Conservation (phyloP, 2,797 vertebrate species). For the Bradypus variegatus region DNA sequence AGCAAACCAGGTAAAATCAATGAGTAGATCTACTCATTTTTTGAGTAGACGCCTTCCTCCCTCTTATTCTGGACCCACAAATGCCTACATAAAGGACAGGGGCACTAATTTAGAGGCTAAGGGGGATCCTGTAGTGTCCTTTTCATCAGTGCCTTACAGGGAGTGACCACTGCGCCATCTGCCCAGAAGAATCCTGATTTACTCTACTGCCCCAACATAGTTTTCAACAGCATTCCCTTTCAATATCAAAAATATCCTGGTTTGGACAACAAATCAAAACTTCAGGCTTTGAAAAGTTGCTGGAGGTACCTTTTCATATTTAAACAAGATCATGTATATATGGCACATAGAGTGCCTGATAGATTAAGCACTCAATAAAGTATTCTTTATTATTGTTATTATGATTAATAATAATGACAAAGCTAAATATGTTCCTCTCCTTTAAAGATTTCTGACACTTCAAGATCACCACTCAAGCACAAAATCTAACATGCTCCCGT, state of each 20-base stretch:
- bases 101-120: neutral
- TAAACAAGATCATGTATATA: neutral
- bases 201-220: neutral
- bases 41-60: neutral
- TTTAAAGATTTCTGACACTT: neutral
- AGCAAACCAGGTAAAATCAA: neutral
- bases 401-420: neutral
- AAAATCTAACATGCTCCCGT: neutral
- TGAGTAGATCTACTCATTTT: neutral
- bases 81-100: neutral
- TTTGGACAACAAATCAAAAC: neutral
- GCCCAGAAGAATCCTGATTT: neutral
- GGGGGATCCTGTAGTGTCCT: neutral
- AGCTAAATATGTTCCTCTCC: neutral
- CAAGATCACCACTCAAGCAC: neutral
- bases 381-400: neutral
- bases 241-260: constrained; percentile 1
- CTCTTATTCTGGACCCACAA: neutral
- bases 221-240: neutral
- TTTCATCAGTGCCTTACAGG: neutral
- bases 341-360: too few species aligned
- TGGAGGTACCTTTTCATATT: neutral
- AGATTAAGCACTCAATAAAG: neutral
- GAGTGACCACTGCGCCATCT: too few species aligned
- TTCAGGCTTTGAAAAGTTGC: neutral